Evolutionary conservation across 2,888 invertebrate genomes (phyloP).

Genomic region (Ectemnius continuus): DNA sequence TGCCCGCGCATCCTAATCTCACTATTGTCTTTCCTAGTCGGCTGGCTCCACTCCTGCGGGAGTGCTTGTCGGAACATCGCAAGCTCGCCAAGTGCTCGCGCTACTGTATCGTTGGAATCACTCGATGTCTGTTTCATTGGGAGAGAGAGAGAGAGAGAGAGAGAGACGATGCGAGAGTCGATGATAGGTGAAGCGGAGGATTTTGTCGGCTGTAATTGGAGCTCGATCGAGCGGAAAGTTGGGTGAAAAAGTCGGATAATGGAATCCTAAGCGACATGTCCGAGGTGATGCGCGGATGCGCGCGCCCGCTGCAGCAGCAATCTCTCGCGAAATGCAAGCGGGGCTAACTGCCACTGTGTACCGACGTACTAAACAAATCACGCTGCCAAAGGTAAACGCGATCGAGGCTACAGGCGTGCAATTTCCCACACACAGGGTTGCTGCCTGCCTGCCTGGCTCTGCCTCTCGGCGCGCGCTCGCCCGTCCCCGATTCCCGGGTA

Average conservation of each 20-base stretch:
- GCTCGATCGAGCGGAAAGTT: background rate
- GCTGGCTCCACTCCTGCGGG: background rate
- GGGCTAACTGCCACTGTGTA: conserved; percentile 36
- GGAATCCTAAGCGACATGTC: conserved; percentile 49
- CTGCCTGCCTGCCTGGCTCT: too few species aligned
- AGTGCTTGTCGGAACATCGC: too few species aligned
- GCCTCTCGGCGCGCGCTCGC: too few species aligned
- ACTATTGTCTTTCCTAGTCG: conserved; percentile 1
- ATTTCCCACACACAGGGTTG: conserved; percentile 34
- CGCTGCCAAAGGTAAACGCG: conserved; percentile 18
- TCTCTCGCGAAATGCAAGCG: conserved; percentile 38
- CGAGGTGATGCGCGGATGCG: background rate
- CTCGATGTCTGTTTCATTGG: too few species aligned
- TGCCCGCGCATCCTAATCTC: background rate
- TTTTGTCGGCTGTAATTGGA: too few species aligned
- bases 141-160: too few species aligned
- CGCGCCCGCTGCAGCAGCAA: conserved; percentile 27
- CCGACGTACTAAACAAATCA: conserved; percentile 53
- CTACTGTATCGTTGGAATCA: too few species aligned
- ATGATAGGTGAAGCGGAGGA: too few species aligned
- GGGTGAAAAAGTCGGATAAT: conserved; percentile 28
- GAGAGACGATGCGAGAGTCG: too few species aligned
- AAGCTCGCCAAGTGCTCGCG: too few species aligned
- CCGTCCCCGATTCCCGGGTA: background rate
- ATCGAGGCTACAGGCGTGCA: conserved; percentile 24